A percentile compares a stretch with the other conserved stretches of the same genome.
These are phyloP conservation scores for Lasiurus borealis DNA, from an alignment of 2,113 vertebrate genomes.

Conservation along the genomic window DNA sequence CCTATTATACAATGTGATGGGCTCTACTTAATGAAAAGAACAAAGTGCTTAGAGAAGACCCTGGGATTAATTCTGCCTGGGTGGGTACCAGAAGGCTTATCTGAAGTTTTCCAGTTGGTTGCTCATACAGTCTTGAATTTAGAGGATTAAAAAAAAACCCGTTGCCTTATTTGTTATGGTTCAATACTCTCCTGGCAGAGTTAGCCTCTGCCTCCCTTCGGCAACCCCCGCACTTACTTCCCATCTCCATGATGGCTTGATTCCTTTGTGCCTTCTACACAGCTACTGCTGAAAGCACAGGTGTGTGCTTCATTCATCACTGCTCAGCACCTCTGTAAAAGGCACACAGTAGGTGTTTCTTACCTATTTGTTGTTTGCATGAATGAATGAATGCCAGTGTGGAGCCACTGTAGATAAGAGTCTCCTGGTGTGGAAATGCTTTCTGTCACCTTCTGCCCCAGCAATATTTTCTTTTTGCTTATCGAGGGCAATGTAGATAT, in stretches of 20 bases:
- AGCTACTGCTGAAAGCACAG: neutral
- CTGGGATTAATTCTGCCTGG: conserved; percentile 40
- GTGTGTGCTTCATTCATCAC: neutral
- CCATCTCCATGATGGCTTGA: neutral
- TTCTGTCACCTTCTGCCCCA: neutral
- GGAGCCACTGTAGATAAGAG: neutral
- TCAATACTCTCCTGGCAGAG: neutral
- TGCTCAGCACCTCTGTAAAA: neutral
- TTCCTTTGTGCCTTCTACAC: neutral
- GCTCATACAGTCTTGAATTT: conserved; percentile 50
- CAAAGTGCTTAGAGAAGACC: neutral
- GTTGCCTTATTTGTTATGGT: conserved; percentile 22
- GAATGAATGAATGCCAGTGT: neutral
- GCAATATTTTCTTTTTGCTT: neutral
- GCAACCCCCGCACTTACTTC: neutral
- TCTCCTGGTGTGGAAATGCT: neutral
- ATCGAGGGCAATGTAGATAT: neutral
- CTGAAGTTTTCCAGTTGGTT: conserved; percentile 59
- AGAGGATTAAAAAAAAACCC: neutral
- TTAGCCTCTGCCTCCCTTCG: neutral
- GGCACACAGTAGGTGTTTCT: neutral
- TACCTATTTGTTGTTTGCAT: neutral
- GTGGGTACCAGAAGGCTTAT: conserved; percentile 31
- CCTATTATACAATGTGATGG: neutral
- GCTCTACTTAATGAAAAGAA: neutral